Percentiles rank a stretch among this genome's conserved stretches.
phyloP scores from a whole-genome alignment of 2,888 invertebrate species.

The Artemia sp. region DNA sequence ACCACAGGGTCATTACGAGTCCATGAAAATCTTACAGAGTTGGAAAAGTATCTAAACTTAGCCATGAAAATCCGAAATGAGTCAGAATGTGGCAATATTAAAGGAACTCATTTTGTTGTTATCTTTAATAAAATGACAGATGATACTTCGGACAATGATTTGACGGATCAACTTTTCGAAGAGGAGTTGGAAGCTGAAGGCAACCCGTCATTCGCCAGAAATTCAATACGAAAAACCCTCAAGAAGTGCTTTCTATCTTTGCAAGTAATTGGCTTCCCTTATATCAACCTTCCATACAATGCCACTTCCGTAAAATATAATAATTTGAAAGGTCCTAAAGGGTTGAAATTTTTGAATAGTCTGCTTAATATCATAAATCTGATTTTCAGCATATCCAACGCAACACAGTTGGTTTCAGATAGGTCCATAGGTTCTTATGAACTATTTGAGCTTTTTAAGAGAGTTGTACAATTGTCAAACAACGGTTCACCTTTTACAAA shows the following conservation, averaged over 20 bases:
- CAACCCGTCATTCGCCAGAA: background rate
- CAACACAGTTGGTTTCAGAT: too few species aligned
- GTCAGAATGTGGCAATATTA: background rate
- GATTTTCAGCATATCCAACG: too few species aligned
- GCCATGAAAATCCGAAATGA: constrained; percentile 1
- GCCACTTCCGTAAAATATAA: background rate
- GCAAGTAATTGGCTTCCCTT: background rate
- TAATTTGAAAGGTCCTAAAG: too few species aligned
- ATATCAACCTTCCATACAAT: background rate
- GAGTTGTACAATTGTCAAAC: too few species aligned
- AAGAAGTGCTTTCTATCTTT: constrained; percentile 7
- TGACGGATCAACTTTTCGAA: background rate
- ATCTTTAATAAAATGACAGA: background rate
- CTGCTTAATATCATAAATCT: too few species aligned
- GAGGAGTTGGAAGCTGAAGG: background rate
- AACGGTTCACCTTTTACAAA: too few species aligned
- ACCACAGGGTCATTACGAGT: background rate
- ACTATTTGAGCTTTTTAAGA: too few species aligned
- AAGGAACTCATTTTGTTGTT: background rate
- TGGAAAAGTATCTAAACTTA: background rate
- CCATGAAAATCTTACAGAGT: background rate
- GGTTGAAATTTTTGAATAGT: too few species aligned
- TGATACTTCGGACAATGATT: background rate
- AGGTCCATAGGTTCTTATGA: too few species aligned
- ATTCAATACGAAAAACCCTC: background rate